A percentile compares a stretch with the other conserved stretches of the same genome.
Evolutionary conservation across 2,113 vertebrate genomes (phyloP).

Genomic region (Climacteris rufus): DNA sequence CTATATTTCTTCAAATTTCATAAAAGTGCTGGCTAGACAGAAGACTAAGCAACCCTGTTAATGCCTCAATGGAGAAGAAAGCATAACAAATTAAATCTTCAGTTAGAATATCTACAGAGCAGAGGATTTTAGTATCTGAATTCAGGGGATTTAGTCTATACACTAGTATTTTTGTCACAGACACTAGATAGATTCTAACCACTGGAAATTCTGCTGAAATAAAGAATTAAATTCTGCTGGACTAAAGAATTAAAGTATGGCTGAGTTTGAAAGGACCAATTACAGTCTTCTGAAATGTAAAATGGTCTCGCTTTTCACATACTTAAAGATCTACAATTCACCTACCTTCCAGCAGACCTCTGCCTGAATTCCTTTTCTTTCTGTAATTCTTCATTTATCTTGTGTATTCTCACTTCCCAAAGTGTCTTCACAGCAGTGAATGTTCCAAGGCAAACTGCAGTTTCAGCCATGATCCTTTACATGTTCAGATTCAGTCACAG

Average conservation of each 20-base stretch:
- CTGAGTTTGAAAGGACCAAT: not conserved
- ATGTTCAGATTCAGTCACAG: not conserved
- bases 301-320: not conserved
- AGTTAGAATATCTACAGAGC: not conserved
- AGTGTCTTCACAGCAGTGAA: constrained; percentile 84
- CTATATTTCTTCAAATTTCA: not conserved
- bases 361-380: constrained; percentile 71
- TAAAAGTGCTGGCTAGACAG: not conserved
- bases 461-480: constrained; percentile 75
- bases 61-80: not conserved
- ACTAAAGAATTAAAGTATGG: not conserved
- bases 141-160: not conserved
- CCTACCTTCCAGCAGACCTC: constrained; percentile 64
- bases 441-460: constrained; percentile 70
- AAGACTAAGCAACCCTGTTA: not conserved
- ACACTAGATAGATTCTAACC: not conserved
- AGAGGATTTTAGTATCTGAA: not conserved
- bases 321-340: not conserved
- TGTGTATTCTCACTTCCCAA: constrained; percentile 90
- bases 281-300: not conserved
- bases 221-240: too few species aligned
- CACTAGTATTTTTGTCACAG: not conserved
- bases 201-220: not conserved
- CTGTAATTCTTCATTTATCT: constrained; percentile 75
- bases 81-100: not conserved